Base-by-base conservation (phyloP, 2,888 invertebrate genomes). In the Eupithecia dodoneata region DNA sequence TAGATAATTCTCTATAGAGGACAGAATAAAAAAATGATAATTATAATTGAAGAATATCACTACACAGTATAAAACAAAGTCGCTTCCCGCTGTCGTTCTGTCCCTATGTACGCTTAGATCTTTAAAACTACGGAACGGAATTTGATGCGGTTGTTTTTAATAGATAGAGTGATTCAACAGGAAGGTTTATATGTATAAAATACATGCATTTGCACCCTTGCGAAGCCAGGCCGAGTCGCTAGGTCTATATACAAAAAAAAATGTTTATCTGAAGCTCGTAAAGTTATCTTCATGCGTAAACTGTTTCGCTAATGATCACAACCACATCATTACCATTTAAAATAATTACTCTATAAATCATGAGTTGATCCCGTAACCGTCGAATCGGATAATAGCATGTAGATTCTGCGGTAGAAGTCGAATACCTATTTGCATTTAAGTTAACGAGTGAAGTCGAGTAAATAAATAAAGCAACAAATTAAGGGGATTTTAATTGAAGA, bases 401-500 rank as follows among this genome's bases (percentile, higher is more conserved):
- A 85, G 86, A 85, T 84, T 83, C 82, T 84, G 85, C 79, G 80
- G 85, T 81, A 83, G 86, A 87, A 87, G 82, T 85, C 81, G 73
- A 65, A 70, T 70, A 70, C 72, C 47, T 76, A 87, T 89, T 89
- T 88, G 86, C 87, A 86, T 85, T 85, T 84, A 86, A 85, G 84
- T 86, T 87, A 86, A 87, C 86, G 84, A 84, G 82, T 85, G 84
- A 85, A 81, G 84, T 85, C 83, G 81, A 84, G 84, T 85, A 87
- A 86, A 90, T 91, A 92, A 86, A 90, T 91, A 92, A 92, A 92
- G 87, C 87, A 91, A 92, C 91, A 91, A 93, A 93, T 92, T 91
- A 89, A 89, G 88, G 85, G 87, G 90, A 86, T 92, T 88, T 63
- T 90, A 93, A 94, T 93, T 94, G 91, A 92, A 92, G 92, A 92